Conservation (phyloP, 1,140 invertebrate genomes). For the Psilanteris sp. region DNA sequence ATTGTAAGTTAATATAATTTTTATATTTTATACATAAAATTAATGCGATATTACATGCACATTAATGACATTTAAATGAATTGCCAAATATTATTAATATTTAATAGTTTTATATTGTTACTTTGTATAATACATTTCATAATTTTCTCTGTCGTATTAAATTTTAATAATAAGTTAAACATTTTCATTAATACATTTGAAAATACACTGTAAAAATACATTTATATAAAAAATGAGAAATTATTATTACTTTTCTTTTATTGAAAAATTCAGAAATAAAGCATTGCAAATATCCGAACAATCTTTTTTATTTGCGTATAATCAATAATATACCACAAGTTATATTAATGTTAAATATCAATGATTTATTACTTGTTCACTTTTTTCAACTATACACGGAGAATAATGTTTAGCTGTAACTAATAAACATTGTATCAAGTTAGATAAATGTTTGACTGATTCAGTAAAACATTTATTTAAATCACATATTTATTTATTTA, state of each 20-base stretch:
- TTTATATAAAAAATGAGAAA: too few relatives aligned
- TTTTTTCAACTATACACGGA: too few relatives aligned
- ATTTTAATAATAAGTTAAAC: constrained; percentile 2
- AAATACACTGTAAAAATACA: too few relatives aligned
- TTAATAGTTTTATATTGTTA: constrained; percentile 1
- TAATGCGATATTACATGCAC: constrained; percentile 6
- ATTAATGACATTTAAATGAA: constrained; percentile 2
- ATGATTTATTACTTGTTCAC: too few relatives aligned
- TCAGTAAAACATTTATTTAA: too few relatives aligned
- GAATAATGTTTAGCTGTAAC: too few relatives aligned
- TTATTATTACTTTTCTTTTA: constrained; percentile 2
- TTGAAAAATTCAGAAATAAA: constrained; percentile 13
- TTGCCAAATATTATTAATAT: constrained; percentile 2
- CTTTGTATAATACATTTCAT: constrained; percentile 17
- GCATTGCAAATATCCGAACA: neutral
- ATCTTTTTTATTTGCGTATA: too few relatives aligned
- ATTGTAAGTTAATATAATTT: neutral
- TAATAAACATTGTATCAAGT: too few relatives aligned
- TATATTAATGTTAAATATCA: too few relatives aligned
- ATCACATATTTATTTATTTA: too few relatives aligned
- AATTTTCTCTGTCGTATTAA: constrained; percentile 7
- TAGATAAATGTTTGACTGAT: too few relatives aligned
- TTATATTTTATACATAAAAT: constrained; percentile 6
- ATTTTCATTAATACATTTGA: constrained; percentile 6
- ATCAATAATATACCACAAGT: too few relatives aligned